A percentile compares a stretch with the other conserved stretches of the same genome.
These are phyloP conservation scores for Pecten maximus DNA, from an alignment of 2,888 invertebrate species.

Conservation along the genomic window DNA sequence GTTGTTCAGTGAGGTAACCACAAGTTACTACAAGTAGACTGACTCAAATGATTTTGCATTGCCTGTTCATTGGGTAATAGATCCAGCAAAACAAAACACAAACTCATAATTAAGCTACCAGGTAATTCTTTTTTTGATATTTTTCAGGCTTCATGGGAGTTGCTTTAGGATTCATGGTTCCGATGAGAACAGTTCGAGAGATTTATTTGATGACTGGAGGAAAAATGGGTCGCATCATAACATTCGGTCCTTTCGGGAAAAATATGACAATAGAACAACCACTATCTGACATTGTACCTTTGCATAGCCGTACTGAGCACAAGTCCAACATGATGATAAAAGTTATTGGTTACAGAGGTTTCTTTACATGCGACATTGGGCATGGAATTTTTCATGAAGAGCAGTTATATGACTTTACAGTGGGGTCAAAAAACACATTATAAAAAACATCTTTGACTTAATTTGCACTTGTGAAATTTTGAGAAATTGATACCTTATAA, in stretches of 20 bases:
- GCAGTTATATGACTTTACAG: constrained; percentile 18
- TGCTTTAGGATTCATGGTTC: constrained; percentile 3
- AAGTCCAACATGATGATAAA: not conserved
- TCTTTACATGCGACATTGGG: not conserved
- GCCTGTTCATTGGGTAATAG: too few species aligned
- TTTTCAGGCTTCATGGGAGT: not conserved
- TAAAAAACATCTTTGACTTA: not conserved
- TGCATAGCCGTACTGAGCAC: not conserved
- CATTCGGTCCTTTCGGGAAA: constrained; percentile 4
- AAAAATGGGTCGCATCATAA: not conserved
- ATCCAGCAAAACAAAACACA: too few species aligned
- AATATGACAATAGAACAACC: not conserved
- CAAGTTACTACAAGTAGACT: too few species aligned
- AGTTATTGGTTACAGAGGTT: not conserved
- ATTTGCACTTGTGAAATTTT: not conserved
- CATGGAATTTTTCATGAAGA: not conserved
- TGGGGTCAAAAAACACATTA: not conserved
- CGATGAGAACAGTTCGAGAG: not conserved
- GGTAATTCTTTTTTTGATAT: too few species aligned
- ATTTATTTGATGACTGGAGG: not conserved
- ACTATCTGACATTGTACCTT: not conserved
- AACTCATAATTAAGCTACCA: too few species aligned
- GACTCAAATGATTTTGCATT: too few species aligned
- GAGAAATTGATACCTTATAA: too few species aligned
- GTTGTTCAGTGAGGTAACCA: too few species aligned